Conservation (phyloP, 2,113 vertebrate genomes). For the Ochotona curzoniae region DNA sequence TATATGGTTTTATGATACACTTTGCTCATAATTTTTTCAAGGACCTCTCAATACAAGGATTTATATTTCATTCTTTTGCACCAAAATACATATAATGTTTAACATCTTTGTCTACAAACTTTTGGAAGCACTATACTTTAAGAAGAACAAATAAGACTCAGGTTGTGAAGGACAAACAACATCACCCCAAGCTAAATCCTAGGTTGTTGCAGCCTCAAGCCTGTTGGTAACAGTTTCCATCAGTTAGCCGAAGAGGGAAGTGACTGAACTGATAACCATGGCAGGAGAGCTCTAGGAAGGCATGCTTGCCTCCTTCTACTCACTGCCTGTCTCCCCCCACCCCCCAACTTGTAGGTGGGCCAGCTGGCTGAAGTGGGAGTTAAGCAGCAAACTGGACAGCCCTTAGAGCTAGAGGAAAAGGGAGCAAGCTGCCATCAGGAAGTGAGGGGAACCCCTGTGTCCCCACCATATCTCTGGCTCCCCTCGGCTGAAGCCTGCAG, state of each 20-base stretch:
- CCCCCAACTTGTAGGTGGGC: too few relatives aligned
- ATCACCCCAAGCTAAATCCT: background rate
- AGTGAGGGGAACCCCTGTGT: background rate
- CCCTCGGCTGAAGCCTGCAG: too few relatives aligned
- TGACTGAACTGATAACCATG: background rate
- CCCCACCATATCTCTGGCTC: background rate
- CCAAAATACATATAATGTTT: too few relatives aligned
- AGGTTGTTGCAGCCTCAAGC: background rate
- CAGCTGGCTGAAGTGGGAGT: background rate
- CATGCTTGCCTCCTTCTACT: accelerated
- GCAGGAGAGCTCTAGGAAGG: background rate
- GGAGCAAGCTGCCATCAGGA: too few relatives aligned
- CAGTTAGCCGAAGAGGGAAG: background rate
- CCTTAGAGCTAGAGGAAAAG: background rate
- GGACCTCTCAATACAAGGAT: too few relatives aligned
- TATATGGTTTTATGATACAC: too few relatives aligned
- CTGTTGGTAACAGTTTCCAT: background rate
- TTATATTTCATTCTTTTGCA: too few relatives aligned
- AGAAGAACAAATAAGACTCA: background rate
- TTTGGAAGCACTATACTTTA: too few relatives aligned
- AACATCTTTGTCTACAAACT: too few relatives aligned
- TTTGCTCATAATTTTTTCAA: too few relatives aligned
- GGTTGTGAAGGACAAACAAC: background rate
- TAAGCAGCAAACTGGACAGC: background rate
- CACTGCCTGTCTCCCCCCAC: background rate